Percentiles rank a stretch among this genome's conserved stretches.
Conservation (phyloP, 2,113 vertebrate genomes). For the Equus quagga region DNA sequence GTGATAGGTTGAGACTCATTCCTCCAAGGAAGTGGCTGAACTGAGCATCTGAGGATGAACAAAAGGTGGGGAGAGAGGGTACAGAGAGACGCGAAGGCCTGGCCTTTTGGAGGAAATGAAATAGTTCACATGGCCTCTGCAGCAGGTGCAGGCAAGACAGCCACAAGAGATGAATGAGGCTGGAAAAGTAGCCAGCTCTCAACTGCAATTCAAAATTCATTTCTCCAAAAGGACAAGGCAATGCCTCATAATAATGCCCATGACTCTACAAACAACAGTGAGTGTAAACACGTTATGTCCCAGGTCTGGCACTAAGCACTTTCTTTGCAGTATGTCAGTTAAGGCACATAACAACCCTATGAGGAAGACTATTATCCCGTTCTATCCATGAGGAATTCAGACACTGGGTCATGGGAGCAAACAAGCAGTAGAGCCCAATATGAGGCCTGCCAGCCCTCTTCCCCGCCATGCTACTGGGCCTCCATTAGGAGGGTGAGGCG, state of each 20-base stretch:
- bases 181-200: neutral
- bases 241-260: neutral
- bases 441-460: accelerated
- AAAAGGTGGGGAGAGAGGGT: neutral
- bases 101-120: neutral
- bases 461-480: neutral
- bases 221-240: neutral
- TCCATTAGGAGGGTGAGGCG: neutral
- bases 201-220: neutral
- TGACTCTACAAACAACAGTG: neutral
- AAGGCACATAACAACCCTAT: neutral
- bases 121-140: neutral
- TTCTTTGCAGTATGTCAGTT: neutral
- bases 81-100: neutral
- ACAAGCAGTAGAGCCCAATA: neutral
- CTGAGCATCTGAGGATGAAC: neutral
- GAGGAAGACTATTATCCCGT: neutral
- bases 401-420: no score
- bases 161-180: neutral
- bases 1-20: neutral
- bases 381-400: neutral
- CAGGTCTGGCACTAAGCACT: neutral
- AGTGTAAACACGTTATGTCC: neutral
- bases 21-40: neutral
- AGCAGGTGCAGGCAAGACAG: neutral